These are phyloP conservation scores for Gobionotothen gibberifrons DNA, from an alignment of 2,797 vertebrate genomes.

Conservation along the genomic window DNA sequence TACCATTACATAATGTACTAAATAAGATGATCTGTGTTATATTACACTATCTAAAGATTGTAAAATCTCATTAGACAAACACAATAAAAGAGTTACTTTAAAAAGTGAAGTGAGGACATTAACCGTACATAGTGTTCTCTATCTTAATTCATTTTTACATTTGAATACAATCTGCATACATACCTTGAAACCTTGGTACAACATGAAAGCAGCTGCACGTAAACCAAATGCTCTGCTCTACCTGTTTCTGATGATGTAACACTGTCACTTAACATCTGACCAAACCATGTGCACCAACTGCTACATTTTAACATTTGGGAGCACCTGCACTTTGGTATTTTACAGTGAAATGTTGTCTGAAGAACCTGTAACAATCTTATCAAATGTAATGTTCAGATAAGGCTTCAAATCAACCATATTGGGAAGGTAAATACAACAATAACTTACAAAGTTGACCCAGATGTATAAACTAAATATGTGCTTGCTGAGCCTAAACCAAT, in stretches of 20 bases:
- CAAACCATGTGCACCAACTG: background rate
- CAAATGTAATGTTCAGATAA: background rate
- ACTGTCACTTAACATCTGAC: background rate
- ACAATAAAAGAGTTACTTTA: background rate
- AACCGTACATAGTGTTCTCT: background rate
- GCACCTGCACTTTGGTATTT: background rate
- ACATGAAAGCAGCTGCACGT: too few species aligned
- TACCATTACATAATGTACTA: conserved; percentile 6
- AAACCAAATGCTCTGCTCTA: background rate
- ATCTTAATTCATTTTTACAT: conserved; percentile 1
- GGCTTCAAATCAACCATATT: background rate
- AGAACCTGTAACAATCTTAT: conserved; percentile 1
- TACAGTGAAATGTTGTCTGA: background rate
- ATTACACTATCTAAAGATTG: background rate
- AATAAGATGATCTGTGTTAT: conserved; percentile 2
- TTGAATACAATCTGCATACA: background rate
- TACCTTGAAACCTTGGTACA: background rate
- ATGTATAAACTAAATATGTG: conserved; percentile 6
- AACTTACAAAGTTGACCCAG: background rate
- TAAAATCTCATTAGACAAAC: background rate
- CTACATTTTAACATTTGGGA: background rate
- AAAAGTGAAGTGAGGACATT: conserved; percentile 2
- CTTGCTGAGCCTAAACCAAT: background rate
- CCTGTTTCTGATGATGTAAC: background rate
- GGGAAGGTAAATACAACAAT: background rate